Evolutionary conservation across 2,113 vertebrate species (phyloP), one percentile per base, ranked within the genome.

Genomic region (Microtus montanus): DNA sequence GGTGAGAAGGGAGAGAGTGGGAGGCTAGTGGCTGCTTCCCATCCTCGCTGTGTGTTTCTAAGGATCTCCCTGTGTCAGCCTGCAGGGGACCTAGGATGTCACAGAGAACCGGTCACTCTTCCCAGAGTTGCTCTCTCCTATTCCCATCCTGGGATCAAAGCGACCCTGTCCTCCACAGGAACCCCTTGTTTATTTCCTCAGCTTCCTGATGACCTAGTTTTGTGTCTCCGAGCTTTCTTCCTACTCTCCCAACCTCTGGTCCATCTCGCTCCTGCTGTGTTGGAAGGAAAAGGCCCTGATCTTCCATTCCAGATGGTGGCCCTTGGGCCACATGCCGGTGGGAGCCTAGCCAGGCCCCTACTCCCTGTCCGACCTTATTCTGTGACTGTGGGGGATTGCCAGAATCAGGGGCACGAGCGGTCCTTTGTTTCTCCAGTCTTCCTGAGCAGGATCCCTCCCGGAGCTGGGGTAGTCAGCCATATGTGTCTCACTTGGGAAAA

Each of bases 91-190:
- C 8, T 74, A 96, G 95, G 94, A 86, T 90, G 93, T 94, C 90
- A 5, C 64, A 47, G 73, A 44, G 84, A 49, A 44, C n/a, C 0
- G 24, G 95, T 63, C 87, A 26, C 10, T 95, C 93, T 95, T 91
- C 95, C 71, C 96, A 96, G 94, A 91, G 87, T 15, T 49, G 0
- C 61, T 28, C 68, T 90, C 49, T 95, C 75, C 61, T 90, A 35
- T 93, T 75, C 94, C 95, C 88, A 79, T 28, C 90, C 79, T 10
- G 19, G 87, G 96, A 97, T 96, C 97, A 97, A 97, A 97, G 96
- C 19, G 0, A 93, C 63, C 90, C 68, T 71, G 20, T 82, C 93
- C 66, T 66, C 83, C 95, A 26, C 87, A 91, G 95, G 96, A 96
- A 80, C 89, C 24, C 77, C 92, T 79, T 97, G 97, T 96, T 97